Evolutionary conservation across 2,797 vertebrate species (phyloP), one percentile per base, ranked within the genome.

Genomic region (Psittacula derbiana): DNA sequence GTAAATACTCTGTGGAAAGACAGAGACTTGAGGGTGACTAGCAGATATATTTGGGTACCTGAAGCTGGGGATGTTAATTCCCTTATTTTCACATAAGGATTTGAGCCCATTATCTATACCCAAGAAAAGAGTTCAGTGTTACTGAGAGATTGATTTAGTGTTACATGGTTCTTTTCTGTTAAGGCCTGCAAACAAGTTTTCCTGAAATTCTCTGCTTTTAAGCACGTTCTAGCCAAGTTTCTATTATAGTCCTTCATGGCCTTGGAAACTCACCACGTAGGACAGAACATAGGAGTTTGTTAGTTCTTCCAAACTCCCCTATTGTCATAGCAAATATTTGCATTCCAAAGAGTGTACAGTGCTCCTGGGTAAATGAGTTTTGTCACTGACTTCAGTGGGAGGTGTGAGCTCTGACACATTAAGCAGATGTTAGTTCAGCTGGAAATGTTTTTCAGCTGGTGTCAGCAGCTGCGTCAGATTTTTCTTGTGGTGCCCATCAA

Each of bases 391-490:
- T 91, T 79, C 62, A 69, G 70, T 30, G 60, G 66, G 88, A 93
- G 86, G 61, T 81, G 72, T 82, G 92, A 94, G 76, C 69, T 91
- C 67, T 92, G 83, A 40, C 53, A 86, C 79, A 70, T 60, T 4
- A 7, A 94, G 55, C 62, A 84, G 80, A 74, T 96, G 40, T 67
- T 96, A 79, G 50, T 83, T 94, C 90, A 94, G 55, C 84, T 92
- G 88, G 91, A 87, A 95, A 60, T 13, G 24, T 74, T 55, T 91
- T 90, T 88, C 46, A 90, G 49, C 72, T 88, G 80, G 7, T 5
- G 12, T 85, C 62, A 88, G 75, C 70, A 82, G 52, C 73, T 95
- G 43, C 58, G 24, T 88, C 1, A 2, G 7, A 23, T 86, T 90
- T 86, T 89, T 78, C 14, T 71, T 83, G 46, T 80, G 69, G 47